Base-by-base conservation (phyloP, 2,113 vertebrate genomes). In the Mus pahari region DNA sequence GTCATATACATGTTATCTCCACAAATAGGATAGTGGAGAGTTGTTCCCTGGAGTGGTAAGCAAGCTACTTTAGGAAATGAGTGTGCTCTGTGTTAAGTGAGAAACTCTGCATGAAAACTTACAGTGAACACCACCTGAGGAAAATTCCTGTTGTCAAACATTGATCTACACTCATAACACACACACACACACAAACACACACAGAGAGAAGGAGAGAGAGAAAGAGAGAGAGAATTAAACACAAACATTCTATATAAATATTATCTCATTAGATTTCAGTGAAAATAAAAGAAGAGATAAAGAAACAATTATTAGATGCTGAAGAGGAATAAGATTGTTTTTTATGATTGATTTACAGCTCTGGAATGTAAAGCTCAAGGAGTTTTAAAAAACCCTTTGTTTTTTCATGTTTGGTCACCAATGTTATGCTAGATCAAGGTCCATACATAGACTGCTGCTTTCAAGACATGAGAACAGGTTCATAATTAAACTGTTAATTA, bases 401-500 rank as follows among this genome's bases (percentile, higher is more conserved):
- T 14, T 1, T 68, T 14, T 33, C 45, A 24, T 28, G n/a, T 19
- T 64, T 50, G n/a, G 33, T 89, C n/a, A 26, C 36, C 10, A 77
- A 14, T 0, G 3, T 28, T n/a, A 2, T 22, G 5, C 11, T 83
- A 60, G 2, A n/a, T 60, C 13, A 60, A 3, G 2, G 11, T 36
- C 14, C 53, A 13, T 1, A 75, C 24, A 60, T 2, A 86, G 22
- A 89, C n/a, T 24, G 2, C 36, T 14, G 94, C 55, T 33, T 71
- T 87, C 0, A 62, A 73, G 5, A 42, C 1, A 31, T 14, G 3
- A 42, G 12, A 8, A 10, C 11, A 53, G 14, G 81, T 78, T 92
- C 28, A 71, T 94, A 89, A 93, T 50, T 89, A 79, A 96, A 12
- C n/a, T 94, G 36, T 90, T 92, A 92, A 92, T 94, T 92, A 77